A percentile compares a stretch with the other conserved stretches of the same genome.
Evolutionary conservation across 2,797 vertebrate genomes (phyloP).

Genomic region (Fratercula arctica): DNA sequence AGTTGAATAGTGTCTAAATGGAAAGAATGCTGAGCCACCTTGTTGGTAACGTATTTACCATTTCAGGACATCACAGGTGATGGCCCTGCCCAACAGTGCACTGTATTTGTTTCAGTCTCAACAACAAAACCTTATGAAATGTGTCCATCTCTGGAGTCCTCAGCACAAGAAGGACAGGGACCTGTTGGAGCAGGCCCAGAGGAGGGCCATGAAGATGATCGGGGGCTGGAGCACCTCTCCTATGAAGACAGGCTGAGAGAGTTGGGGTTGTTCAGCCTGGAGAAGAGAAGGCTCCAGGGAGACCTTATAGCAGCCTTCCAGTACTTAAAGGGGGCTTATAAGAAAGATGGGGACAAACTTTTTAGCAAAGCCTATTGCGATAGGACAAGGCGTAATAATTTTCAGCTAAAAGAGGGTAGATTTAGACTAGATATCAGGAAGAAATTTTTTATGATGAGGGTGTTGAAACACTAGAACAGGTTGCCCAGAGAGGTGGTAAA

Average conservation of each 20-base stretch:
- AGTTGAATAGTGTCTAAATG: neutral
- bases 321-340: neutral
- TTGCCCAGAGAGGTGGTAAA: neutral
- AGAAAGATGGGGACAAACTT: neutral
- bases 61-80: neutral
- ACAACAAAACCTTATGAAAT: neutral
- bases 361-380: neutral
- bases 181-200: neutral
- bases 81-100: neutral
- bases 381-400: neutral
- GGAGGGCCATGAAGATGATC: neutral
- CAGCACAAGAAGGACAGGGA: neutral
- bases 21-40: neutral
- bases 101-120: neutral
- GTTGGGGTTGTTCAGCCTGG: neutral
- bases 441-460: neutral
- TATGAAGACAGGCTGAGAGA: neutral
- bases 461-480: neutral
- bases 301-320: neutral
- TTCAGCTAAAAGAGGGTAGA: neutral
- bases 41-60: neutral
- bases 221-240: neutral
- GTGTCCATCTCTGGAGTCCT: neutral
- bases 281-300: neutral
- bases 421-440: neutral